Evolutionary conservation across 2,113 vertebrate species (phyloP).

Genomic region (Centropus bengalensis): DNA sequence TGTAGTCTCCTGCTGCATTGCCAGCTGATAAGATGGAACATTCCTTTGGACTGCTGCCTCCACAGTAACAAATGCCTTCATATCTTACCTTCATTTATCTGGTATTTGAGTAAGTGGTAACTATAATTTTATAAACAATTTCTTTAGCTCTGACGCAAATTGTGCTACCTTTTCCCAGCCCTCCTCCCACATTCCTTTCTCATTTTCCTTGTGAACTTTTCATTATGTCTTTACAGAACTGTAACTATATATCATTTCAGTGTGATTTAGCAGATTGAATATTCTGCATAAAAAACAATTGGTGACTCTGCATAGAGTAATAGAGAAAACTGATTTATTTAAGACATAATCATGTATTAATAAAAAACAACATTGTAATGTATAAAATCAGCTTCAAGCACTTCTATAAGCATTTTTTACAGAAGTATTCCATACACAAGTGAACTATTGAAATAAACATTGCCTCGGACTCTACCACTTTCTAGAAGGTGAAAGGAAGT

Average conservation of each 20-base stretch:
- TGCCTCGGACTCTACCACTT: not conserved
- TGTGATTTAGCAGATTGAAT: not conserved
- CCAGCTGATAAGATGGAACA: not conserved
- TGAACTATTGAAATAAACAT: not conserved
- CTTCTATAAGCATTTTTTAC: not conserved
- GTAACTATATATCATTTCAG: not conserved
- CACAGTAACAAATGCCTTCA: not conserved
- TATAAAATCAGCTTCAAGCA: not conserved
- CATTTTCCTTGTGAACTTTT: not conserved
- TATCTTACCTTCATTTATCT: not conserved
- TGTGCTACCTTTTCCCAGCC: not conserved
- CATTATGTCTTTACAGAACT: not conserved
- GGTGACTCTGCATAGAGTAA: not conserved
- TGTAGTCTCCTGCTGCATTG: not conserved
- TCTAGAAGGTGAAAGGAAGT: constrained; percentile 32
- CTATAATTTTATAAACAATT: not conserved
- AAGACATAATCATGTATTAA: not conserved
- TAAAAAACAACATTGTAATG: not conserved
- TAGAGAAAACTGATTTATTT: not conserved
- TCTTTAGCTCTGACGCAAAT: not conserved
- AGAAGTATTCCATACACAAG: not conserved
- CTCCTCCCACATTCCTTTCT: not conserved
- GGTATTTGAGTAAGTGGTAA: not conserved
- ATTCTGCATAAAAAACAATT: not conserved
- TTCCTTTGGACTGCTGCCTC: not conserved